Base-by-base conservation (phyloP, 2,797 vertebrate genomes). In the Cossypha caffra region DNA sequence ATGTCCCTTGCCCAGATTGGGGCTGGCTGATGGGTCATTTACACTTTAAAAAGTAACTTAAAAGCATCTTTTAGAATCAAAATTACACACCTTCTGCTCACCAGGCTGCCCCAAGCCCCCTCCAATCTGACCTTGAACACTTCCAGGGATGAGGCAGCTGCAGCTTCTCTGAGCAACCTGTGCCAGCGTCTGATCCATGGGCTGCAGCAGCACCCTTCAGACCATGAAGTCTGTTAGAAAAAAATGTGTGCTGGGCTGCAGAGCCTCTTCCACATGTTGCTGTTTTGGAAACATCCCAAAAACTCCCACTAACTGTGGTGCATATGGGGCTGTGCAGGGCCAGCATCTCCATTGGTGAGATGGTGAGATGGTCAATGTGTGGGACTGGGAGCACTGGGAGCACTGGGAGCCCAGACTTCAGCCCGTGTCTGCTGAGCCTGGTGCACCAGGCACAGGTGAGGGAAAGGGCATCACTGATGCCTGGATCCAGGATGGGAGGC, bases 191-290 rank as follows among this genome's bases (percentile, higher is more conserved):
- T 68, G 55, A 38, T 51, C 20, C 10, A 4, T 5, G 1, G 21
- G 24, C 37, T 68, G 40, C 63, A 47, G 74, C 78, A 64, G 73
- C 5, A 1, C 50, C 33, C 25, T 74, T 35, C 79, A 13, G 17
- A 43, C 16, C 21, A 4, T 40, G 5, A 13, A 24, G 2, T 10
- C 10, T 9, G 2, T 18, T 26, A 31, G 24, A 78, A 31, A 38
- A 20, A 79, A 90, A 68, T 1, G 5, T 38, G 4, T 67, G 9
- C n/a, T 47, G 58, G 11, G 16, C 61, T 93, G 64, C 50, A 50
- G 63, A 87, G 35, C 8, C 26, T 13, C 45, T 72, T 75, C 29
- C 58, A 17, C 7, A 2, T 0, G 0, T 29, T 0, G 0, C 35
- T 33, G 55, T 55, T 52, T 43, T 61, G 28, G 55, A 50, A 25